Evolutionary conservation across 2,797 vertebrate genomes (phyloP).

Genomic region (Syngnathus rostellatus): DNA sequence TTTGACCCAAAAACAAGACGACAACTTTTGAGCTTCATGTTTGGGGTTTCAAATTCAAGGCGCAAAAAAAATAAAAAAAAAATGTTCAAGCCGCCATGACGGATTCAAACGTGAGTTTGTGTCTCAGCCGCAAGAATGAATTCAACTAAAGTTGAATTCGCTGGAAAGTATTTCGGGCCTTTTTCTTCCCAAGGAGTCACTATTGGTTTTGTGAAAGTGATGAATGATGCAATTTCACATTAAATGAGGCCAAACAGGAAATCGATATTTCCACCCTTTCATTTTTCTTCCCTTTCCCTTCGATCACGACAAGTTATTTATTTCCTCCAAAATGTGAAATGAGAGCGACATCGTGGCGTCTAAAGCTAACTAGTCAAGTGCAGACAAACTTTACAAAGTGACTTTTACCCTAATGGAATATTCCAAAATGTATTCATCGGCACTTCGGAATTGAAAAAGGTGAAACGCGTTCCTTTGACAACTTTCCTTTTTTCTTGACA

Average conservation of each 20-base stretch:
- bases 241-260: slow-evolving; percentile 8
- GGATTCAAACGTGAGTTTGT: too few species aligned
- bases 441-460: too few species aligned
- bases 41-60: too few species aligned
- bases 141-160: background rate
- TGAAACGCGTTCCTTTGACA: too few species aligned
- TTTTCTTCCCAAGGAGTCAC: background rate
- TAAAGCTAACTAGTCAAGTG: background rate
- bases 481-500: too few species aligned
- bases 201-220: slow-evolving; percentile 6
- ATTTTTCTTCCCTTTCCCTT: background rate
- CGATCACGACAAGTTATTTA: background rate
- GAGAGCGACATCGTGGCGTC: background rate
- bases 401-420: background rate
- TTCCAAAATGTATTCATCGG: background rate
- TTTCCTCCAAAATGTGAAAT: background rate
- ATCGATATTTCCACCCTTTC: slow-evolving; percentile 3
- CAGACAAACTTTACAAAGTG: background rate
- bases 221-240: slow-evolving; percentile 10
- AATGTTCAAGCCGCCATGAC: too few species aligned
- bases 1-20: too few species aligned
- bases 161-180: background rate
- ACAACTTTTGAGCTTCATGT: too few species aligned
- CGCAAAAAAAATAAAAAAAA: too few species aligned
- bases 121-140: too few species aligned